Conservation (phyloP, 92 coral and sea anemone genomes). For the Micromussa lordhowensis region DNA sequence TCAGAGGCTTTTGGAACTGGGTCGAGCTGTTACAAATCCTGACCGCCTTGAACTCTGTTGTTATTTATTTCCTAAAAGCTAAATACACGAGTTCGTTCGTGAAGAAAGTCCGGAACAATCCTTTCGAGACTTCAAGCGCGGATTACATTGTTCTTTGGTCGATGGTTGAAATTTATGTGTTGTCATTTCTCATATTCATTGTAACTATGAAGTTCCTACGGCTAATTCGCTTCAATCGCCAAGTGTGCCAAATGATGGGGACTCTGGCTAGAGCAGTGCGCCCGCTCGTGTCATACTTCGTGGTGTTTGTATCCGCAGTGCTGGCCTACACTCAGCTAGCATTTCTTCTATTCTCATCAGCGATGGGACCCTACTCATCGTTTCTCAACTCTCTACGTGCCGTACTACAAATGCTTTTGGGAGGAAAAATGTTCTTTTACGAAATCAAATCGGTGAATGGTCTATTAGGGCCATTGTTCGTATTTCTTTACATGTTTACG, state of each 20-base stretch:
- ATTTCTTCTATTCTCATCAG: constrained; percentile 67
- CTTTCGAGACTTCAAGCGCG: constrained; percentile 69
- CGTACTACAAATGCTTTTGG: constrained; percentile 74
- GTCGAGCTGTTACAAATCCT: constrained; percentile 54
- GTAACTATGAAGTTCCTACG: constrained; percentile 68
- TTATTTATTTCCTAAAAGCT: constrained; percentile 63
- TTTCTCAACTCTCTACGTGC: constrained; percentile 75
- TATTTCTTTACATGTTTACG: constrained; percentile 72
- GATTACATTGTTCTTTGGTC: constrained; percentile 74
- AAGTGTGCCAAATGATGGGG: constrained; percentile 75
- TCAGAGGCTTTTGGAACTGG: constrained; percentile 80
- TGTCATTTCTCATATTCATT: constrained; percentile 65
- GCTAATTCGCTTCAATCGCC: constrained; percentile 70
- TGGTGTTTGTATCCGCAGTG: constrained; percentile 56
- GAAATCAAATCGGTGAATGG: constrained; percentile 55
- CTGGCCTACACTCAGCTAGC: constrained; percentile 77
- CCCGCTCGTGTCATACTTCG: constrained; percentile 59
- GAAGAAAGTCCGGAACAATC: constrained; percentile 57
- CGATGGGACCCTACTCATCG: constrained; percentile 69
- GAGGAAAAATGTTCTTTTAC: constrained; percentile 75
- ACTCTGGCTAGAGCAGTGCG: constrained; percentile 64
- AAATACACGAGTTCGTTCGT: constrained; percentile 65
- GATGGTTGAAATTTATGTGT: constrained; percentile 52
- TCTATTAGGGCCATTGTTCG: constrained; percentile 75
- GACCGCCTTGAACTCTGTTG: constrained; percentile 55